phyloP scores from a whole-genome alignment of 2,888 invertebrate species.

The Alcis repandata region DNA sequence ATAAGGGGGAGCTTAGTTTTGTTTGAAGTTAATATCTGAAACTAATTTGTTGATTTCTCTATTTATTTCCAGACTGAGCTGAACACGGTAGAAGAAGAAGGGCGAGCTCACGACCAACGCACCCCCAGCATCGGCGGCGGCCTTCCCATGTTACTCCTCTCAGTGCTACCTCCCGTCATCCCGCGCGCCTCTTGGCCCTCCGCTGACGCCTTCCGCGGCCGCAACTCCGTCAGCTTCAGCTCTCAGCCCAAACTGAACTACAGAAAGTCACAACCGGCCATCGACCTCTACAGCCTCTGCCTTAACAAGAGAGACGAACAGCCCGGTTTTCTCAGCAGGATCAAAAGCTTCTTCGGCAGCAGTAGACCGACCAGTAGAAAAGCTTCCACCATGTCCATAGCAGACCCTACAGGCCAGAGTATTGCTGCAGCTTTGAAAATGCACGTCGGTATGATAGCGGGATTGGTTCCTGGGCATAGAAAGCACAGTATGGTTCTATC shows the following conservation, averaged over 20 bases:
- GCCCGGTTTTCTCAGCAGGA: constrained; percentile 83
- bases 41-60: background rate
- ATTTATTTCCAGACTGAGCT: constrained; percentile 71
- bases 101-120: constrained; percentile 62
- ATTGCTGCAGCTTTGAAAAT: constrained; percentile 90
- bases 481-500: constrained; percentile 86
- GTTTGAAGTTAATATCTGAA: no score
- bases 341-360: constrained; percentile 88
- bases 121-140: constrained; percentile 90
- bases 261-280: constrained; percentile 84
- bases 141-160: constrained; percentile 89
- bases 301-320: constrained; percentile 85
- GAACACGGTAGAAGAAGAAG: constrained; percentile 81
- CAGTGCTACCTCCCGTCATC: constrained; percentile 91
- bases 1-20: no score
- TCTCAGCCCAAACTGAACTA: constrained; percentile 89
- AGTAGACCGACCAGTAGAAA: constrained; percentile 89
- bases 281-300: constrained; percentile 87
- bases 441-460: constrained; percentile 91
- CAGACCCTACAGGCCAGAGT: constrained; percentile 85
- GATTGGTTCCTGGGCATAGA: constrained; percentile 89
- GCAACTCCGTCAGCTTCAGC: constrained; percentile 88
- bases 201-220: constrained; percentile 88
- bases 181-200: constrained; percentile 93
- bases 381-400: constrained; percentile 89